These are phyloP conservation scores for Drosophila anomelani DNA, from an alignment of 2,888 invertebrate species.

Conservation along the genomic window DNA sequence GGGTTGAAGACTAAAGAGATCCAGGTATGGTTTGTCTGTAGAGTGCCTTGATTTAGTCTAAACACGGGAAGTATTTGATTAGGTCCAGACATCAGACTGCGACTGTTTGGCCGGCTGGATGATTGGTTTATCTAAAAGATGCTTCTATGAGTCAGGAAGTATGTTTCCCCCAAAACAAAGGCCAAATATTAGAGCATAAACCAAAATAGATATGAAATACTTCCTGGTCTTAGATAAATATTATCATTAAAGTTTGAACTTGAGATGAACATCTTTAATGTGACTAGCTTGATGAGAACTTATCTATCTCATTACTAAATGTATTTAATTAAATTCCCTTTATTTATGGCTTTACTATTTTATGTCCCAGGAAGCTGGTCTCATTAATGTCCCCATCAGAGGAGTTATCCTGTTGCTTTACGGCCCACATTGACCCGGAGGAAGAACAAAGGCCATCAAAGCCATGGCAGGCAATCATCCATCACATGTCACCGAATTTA, in stretches of 20 bases:
- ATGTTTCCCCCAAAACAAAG: not conserved
- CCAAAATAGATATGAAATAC: not conserved
- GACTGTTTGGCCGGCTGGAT: slow-evolving; percentile 1
- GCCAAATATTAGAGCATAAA: not conserved
- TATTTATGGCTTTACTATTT: slow-evolving; percentile 6
- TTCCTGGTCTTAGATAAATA: not conserved
- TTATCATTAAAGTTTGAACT: not conserved
- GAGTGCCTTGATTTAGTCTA: not conserved
- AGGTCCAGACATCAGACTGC: slow-evolving; percentile 21
- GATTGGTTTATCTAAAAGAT: slow-evolving; percentile 2
- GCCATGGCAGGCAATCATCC: slow-evolving; percentile 32
- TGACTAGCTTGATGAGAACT: not conserved
- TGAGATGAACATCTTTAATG: not conserved
- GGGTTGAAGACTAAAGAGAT: not conserved
- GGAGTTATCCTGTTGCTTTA: slow-evolving; percentile 32
- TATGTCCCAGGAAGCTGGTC: slow-evolving; percentile 19
- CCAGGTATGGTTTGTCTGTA: not conserved
- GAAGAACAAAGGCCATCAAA: slow-evolving; percentile 27
- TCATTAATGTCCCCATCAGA: slow-evolving; percentile 19
- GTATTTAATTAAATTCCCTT: slow-evolving; percentile 14
- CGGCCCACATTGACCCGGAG: slow-evolving; percentile 23
- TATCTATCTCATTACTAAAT: not conserved
- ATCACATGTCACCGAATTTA: slow-evolving; percentile 50
- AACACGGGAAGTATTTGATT: slow-evolving; percentile 12
- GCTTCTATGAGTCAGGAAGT: not conserved